phyloP scores from a whole-genome alignment of 2,888 invertebrate genomes.

The Saturnia japonica region DNA sequence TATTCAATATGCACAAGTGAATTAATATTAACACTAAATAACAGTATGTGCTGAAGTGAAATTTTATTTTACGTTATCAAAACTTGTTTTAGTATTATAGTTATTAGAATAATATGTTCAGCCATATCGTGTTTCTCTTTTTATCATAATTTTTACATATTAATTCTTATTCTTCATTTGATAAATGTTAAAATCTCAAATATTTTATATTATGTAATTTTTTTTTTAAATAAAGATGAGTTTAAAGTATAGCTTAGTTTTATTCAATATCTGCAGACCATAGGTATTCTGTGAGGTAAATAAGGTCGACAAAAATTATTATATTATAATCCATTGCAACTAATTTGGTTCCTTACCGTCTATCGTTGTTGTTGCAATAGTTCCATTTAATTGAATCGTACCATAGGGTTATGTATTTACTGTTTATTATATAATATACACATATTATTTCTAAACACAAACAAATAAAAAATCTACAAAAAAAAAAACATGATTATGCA shows the following conservation, averaged over 20 bases:
- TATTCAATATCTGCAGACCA: neutral
- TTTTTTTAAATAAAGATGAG: neutral
- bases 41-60: neutral
- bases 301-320: neutral
- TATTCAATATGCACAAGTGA: conserved; percentile 25
- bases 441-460: neutral
- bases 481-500: neutral
- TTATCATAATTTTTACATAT: neutral
- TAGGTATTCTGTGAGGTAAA: neutral
- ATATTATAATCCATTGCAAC: neutral
- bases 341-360: neutral
- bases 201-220: neutral
- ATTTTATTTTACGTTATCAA: conserved; percentile 1
- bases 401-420: neutral
- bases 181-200: neutral
- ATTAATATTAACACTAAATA: neutral
- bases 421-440: too few species aligned
- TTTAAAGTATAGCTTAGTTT: neutral
- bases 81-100: neutral
- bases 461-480: neutral
- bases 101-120: neutral
- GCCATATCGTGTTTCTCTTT: neutral
- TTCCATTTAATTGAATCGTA: neutral
- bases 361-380: neutral
- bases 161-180: neutral